Evolutionary conservation across 1,140 invertebrate genomes (phyloP).

Genomic region (Chironomus tepperi): DNA sequence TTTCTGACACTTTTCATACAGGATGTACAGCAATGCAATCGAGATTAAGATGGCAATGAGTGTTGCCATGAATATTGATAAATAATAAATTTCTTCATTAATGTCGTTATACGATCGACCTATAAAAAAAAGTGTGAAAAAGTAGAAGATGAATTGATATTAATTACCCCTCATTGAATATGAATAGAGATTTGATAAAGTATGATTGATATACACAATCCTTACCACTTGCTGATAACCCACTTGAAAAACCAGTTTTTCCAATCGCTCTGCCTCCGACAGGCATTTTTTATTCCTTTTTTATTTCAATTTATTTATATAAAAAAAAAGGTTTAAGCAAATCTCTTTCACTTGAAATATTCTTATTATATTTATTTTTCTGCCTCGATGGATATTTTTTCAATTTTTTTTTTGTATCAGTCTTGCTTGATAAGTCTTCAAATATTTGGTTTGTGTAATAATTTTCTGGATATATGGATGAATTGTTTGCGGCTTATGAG

Average conservation of each 20-base stretch:
- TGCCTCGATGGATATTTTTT: no score
- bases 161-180: background rate
- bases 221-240: slow-evolving; percentile 36
- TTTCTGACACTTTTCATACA: slow-evolving; percentile 62
- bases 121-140: slow-evolving; percentile 38
- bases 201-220: slow-evolving; percentile 23
- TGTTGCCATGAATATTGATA: slow-evolving; percentile 74
- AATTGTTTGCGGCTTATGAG: no score
- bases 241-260: slow-evolving; percentile 39
- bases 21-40: slow-evolving; percentile 69
- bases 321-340: no score
- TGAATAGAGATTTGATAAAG: background rate
- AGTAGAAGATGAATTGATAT: slow-evolving; percentile 22
- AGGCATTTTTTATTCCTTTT: slow-evolving; percentile 34
- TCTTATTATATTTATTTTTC: no score
- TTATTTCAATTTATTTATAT: no score
- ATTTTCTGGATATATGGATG: no score
- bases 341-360: no score
- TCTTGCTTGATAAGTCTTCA: no score
- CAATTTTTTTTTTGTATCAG: no score
- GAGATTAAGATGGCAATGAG: slow-evolving; percentile 68
- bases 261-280: slow-evolving; percentile 37
- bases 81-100: slow-evolving; percentile 78
- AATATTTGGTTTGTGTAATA: no score
- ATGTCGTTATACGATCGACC: slow-evolving; percentile 66